Conservation (phyloP, 2,888 invertebrate species). For the Bombyx huttoni region DNA sequence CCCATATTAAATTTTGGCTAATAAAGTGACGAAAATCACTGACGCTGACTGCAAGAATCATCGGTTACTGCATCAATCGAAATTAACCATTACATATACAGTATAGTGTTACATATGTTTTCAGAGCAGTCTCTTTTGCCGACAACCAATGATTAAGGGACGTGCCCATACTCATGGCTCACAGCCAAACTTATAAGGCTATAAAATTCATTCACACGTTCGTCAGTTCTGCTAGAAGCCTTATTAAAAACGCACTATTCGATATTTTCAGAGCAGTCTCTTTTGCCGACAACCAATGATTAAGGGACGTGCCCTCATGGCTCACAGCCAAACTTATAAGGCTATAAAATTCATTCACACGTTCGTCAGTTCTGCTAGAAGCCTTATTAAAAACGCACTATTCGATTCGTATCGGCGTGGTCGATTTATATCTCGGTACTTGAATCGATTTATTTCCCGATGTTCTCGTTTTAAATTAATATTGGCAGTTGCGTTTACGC, state of each 20-base stretch:
- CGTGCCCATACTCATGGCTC: slow-evolving; percentile 47
- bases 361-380: slow-evolving; percentile 59
- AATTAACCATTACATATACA: no score
- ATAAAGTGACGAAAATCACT: no score
- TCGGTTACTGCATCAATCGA: no score
- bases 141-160: slow-evolving; percentile 19
- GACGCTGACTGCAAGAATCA: no score
- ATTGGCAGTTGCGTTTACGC: slow-evolving; percentile 43
- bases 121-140: slow-evolving; percentile 1
- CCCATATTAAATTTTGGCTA: no score
- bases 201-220: slow-evolving; percentile 69
- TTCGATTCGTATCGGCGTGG: slow-evolving; percentile 27
- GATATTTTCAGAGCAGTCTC: slow-evolving; percentile 1
- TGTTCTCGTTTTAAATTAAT: slow-evolving; percentile 48
- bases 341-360: slow-evolving; percentile 68
- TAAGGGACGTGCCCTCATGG: slow-evolving; percentile 41
- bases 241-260: slow-evolving; percentile 69
- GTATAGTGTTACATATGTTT: not conserved
- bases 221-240: slow-evolving; percentile 57
- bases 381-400: slow-evolving; percentile 63
- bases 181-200: slow-evolving; percentile 52
- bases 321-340: slow-evolving; percentile 47
- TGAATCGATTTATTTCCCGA: slow-evolving; percentile 28
- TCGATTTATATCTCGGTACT: slow-evolving; percentile 36
- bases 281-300: slow-evolving; percentile 9